phyloP scores from a whole-genome alignment of 2,113 vertebrate species.

The Amblyornis subalaris region DNA sequence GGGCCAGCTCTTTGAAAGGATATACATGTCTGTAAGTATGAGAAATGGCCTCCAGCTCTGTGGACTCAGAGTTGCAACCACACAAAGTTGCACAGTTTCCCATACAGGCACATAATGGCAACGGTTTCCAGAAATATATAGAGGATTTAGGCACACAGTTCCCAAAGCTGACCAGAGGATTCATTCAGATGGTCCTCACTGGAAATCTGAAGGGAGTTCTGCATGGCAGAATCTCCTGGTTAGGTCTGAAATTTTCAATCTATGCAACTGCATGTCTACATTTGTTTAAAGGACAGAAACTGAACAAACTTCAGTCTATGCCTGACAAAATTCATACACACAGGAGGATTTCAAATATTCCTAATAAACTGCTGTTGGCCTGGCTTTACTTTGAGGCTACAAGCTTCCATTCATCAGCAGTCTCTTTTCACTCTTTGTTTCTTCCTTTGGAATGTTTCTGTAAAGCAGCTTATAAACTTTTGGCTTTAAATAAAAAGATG shows the following conservation, averaged over 20 bases:
- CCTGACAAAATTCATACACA: conserved; percentile 2
- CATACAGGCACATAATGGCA: rapidly evolving
- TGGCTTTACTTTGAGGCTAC: conserved; percentile 39
- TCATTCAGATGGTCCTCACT: background rate
- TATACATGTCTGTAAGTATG: rapidly evolving
- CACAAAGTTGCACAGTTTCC: background rate
- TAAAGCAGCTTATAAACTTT: conserved; percentile 58
- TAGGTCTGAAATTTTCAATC: background rate
- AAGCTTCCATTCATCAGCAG: conserved; percentile 49
- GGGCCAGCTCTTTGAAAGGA: background rate
- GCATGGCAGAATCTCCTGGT: background rate
- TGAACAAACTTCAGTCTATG: background rate
- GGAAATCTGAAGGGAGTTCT: background rate
- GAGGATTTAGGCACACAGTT: background rate
- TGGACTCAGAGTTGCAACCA: background rate
- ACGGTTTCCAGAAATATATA: background rate
- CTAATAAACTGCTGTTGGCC: conserved; percentile 32
- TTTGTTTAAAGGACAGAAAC: conserved; percentile 16
- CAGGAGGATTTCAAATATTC: conserved; percentile 44
- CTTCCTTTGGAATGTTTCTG: conserved; percentile 53
- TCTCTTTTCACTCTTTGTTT: conserved; percentile 52
- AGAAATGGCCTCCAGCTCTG: background rate
- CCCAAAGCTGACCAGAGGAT: background rate
- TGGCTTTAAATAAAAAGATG: conserved; percentile 44
- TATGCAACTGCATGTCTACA: background rate